Conservation (phyloP, 2,113 vertebrate species). For the Alexandromys fortis region DNA sequence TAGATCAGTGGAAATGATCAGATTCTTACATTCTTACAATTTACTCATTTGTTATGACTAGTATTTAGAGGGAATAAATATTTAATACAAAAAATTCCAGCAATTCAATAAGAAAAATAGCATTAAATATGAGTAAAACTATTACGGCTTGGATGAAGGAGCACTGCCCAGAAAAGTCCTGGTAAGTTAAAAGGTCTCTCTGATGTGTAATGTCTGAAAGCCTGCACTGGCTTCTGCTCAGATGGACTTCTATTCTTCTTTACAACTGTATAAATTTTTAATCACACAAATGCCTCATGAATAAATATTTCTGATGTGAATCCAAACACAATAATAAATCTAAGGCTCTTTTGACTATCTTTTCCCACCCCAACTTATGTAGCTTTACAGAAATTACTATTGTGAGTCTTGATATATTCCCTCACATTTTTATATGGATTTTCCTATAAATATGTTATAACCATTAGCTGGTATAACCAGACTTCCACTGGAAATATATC, state of each 20-base stretch:
- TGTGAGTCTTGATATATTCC: neutral
- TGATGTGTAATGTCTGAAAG: neutral
- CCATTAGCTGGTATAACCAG: conserved; percentile 10
- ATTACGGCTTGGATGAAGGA: conserved; percentile 29
- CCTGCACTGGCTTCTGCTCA: neutral
- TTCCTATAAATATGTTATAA: conserved; percentile 27
- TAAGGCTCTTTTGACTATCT: neutral
- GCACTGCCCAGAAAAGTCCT: neutral
- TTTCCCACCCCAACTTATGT: neutral
- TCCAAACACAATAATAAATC: conserved; percentile 48
- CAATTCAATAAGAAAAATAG: neutral
- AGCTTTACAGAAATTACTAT: neutral
- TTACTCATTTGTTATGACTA: neutral
- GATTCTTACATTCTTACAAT: neutral
- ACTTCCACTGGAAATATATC: conserved; percentile 6
- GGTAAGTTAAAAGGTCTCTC: neutral
- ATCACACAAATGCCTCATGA: conserved; percentile 41
- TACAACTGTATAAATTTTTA: conserved; percentile 62
- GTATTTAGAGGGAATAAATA: conserved; percentile 33
- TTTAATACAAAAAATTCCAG: conserved; percentile 21
- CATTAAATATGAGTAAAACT: conserved; percentile 3
- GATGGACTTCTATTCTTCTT: conserved; percentile 42
- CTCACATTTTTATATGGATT: neutral
- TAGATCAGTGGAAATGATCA: neutral
- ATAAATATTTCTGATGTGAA: conserved; percentile 47